These are phyloP conservation scores for Drosophila simulans DNA, from an alignment of 1,140 invertebrate species.

Conservation along the genomic window DNA sequence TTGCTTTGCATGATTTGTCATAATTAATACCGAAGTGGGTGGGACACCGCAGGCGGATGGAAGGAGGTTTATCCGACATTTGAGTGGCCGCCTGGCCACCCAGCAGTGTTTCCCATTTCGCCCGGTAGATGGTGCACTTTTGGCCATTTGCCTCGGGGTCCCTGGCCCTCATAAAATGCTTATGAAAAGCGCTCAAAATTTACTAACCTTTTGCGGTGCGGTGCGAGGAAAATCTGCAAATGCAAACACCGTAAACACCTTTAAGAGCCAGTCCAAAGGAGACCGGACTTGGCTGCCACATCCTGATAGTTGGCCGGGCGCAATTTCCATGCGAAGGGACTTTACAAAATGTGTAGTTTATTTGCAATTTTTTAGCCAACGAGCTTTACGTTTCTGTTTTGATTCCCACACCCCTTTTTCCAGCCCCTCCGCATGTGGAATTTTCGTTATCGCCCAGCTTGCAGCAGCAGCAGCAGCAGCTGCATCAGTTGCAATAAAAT, in stretches of 20 bases:
- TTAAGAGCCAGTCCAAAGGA: conserved; percentile 51
- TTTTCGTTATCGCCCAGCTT: conserved; percentile 77
- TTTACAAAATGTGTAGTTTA: conserved; percentile 78
- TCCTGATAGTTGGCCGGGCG: conserved; percentile 71
- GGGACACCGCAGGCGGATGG: neutral
- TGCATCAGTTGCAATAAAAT: conserved; percentile 79
- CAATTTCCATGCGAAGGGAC: conserved; percentile 63
- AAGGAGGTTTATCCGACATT: conserved; percentile 49
- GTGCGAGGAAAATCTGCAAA: conserved; percentile 12
- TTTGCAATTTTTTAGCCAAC: conserved; percentile 81
- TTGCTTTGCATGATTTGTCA: conserved; percentile 66
- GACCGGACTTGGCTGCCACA: conserved; percentile 63
- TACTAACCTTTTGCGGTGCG: conserved; percentile 61
- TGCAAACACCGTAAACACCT: conserved; percentile 78
- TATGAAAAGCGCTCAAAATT: conserved; percentile 81
- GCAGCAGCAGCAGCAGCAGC: conserved; percentile 69
- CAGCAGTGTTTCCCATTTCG: conserved; percentile 2
- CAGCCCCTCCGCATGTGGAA: conserved; percentile 56
- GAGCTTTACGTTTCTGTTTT: conserved; percentile 75
- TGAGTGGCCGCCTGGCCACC: conserved; percentile 37
- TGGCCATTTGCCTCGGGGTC: conserved; percentile 54
- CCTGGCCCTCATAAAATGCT: conserved; percentile 67
- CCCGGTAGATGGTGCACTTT: conserved; percentile 55
- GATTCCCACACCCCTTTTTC: conserved; percentile 13
- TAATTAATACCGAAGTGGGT: conserved; percentile 66